phyloP scores from a whole-genome alignment of 2,113 vertebrate species.

The Pampusana beccarii region DNA sequence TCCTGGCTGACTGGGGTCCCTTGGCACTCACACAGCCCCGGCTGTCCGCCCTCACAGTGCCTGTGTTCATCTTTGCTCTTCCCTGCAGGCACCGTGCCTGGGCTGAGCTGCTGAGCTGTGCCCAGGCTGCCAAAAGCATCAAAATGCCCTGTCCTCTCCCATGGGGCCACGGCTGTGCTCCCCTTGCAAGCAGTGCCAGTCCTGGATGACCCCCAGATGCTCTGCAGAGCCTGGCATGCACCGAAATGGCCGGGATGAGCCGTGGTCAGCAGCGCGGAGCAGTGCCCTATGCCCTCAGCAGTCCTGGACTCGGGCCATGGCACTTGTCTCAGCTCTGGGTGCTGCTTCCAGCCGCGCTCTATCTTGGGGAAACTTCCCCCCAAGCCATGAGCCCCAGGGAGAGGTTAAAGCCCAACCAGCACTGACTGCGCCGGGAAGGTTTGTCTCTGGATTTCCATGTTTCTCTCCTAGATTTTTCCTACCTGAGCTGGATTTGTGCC shows the following conservation, averaged over 20 bases:
- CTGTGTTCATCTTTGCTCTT: background rate
- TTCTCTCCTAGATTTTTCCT: background rate
- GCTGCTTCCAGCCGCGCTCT: background rate
- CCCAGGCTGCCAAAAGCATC: background rate
- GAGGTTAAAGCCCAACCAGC: background rate
- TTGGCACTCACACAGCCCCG: background rate
- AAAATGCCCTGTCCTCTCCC: background rate
- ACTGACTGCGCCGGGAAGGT: background rate
- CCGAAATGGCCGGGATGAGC: background rate
- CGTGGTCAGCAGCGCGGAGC: background rate
- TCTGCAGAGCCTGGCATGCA: background rate
- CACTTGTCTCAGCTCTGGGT: accelerated
- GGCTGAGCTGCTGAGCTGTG: background rate
- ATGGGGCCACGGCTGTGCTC: too few species aligned
- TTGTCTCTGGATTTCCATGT: background rate
- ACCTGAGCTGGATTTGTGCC: background rate
- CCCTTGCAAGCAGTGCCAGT: too few species aligned
- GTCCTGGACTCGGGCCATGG: accelerated
- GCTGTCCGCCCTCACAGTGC: background rate
- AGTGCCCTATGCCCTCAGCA: background rate
- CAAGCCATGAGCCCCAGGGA: background rate
- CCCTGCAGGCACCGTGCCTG: accelerated
- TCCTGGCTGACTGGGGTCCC: background rate
- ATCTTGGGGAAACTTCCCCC: background rate
- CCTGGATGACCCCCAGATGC: background rate